These are phyloP conservation scores for Protonemura montana DNA, from an alignment of 2,888 invertebrate species.

Conservation along the genomic window DNA sequence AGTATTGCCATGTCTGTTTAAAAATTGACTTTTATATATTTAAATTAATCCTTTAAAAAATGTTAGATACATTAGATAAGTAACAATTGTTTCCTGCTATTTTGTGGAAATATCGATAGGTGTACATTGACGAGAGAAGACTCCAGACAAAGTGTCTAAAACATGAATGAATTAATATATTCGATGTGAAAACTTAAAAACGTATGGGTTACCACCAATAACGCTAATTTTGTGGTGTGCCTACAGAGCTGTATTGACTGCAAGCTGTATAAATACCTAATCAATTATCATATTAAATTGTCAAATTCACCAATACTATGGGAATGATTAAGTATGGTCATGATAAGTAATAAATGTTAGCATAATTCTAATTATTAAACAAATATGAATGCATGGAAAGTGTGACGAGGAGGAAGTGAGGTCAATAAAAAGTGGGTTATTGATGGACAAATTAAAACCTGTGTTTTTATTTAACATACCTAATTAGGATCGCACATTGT, in stretches of 20 bases:
- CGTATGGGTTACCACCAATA: background rate
- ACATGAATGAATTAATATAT: background rate
- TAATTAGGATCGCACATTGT: background rate
- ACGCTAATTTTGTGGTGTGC: background rate
- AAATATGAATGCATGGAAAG: conserved; percentile 3
- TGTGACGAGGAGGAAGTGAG: background rate
- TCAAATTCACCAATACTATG: background rate
- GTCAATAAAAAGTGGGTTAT: background rate
- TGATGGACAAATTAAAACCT: background rate
- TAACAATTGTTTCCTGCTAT: background rate
- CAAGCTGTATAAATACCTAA: background rate
- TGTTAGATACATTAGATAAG: background rate
- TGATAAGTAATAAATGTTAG: background rate
- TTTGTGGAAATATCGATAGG: background rate
- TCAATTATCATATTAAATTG: background rate
- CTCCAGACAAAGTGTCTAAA: background rate
- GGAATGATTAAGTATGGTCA: background rate
- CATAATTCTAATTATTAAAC: background rate
- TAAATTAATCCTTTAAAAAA: background rate
- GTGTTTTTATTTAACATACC: background rate
- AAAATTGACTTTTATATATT: background rate
- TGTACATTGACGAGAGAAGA: background rate
- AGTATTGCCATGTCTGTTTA: background rate
- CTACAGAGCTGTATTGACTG: background rate
- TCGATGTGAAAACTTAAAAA: background rate